Evolutionary conservation across 2,113 vertebrate genomes (phyloP).

Genomic region (Hirundichthys speculiger): DNA sequence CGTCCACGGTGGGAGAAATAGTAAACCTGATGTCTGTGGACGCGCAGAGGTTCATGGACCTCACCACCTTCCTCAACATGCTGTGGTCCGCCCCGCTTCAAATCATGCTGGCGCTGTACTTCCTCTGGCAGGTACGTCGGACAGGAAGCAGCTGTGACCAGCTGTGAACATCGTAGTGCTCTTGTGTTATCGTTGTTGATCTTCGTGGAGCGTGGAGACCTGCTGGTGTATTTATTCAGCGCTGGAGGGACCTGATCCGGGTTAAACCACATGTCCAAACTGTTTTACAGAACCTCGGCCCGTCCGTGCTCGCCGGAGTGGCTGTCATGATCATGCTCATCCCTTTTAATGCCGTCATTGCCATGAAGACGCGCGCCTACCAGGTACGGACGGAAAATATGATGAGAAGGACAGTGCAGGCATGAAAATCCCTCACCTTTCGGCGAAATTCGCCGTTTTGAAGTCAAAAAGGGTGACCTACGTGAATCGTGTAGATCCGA

Average conservation of each 20-base stretch:
- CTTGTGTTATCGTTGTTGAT: no score
- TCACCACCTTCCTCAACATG: conserved; percentile 91
- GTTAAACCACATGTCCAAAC: neutral
- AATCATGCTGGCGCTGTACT: conserved; percentile 91
- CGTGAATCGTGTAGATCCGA: no score
- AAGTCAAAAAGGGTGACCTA: no score
- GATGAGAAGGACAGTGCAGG: no score
- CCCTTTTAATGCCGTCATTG: conserved; percentile 90
- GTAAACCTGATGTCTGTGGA: conserved; percentile 98
- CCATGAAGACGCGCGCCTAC: conserved; percentile 88
- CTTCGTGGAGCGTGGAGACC: no score
- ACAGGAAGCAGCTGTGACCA: neutral
- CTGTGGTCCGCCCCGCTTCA: conserved; percentile 96
- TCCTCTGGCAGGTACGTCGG: conserved; percentile 90
- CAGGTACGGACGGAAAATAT: conserved; percentile 80
- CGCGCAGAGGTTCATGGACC: conserved; percentile 92
- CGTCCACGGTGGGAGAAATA: conserved; percentile 91
- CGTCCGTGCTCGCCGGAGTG: conserved; percentile 91
- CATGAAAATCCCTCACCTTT: no score
- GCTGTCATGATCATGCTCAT: conserved; percentile 93
- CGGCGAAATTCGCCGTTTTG: no score
- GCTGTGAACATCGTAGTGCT: neutral
- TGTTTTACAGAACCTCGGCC: conserved; percentile 84
- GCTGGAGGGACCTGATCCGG: no score
- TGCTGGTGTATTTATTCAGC: no score